Base-by-base conservation (phyloP, 2,888 invertebrate species). In the Nemurella pictetii region DNA sequence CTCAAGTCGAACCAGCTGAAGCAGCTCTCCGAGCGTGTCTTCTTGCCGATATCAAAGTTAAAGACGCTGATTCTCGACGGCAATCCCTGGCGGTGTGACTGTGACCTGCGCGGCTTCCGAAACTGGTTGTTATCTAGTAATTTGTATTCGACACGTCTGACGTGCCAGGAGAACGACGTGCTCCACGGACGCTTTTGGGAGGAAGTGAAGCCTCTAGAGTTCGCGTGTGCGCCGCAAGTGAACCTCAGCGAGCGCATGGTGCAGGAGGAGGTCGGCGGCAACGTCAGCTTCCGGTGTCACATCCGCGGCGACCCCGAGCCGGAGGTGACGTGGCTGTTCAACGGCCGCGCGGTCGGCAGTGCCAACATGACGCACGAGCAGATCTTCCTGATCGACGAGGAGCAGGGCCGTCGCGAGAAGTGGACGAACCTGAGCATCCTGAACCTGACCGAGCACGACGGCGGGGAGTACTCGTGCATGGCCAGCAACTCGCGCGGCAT, bases 31-130 rank as follows among this genome's bases (percentile, higher is more conserved):
- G 93, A 93, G 86, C 92, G 92, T 82, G 93, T 94, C 0, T 94
- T 95, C 88, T 91, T 94, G 89, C 95, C 95, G 86, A 92, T 96
- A 89, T 93, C 94, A 73, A 95, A 94, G 88, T 92, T 97, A 86
- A 97, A 96, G 90, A 95, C 96, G 0, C 92, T 97, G 35, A 96
- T 0, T 92, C 90, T 97, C 84, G 95, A 96, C 87, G 95, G 95
- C 35, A 98, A 98, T 90, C 96, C 96, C 4, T 98, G 97, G 97
- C 93, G 93, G 88, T 98, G 98, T 90, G 97, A 98, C 90, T 98
- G 98, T 90, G 94, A 95, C 87, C 90, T 98, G 85, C 93, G 96
- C 83, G 95, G 95, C 85, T 96, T 97, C 88, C 94, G 97, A 85
- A 94, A 94, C 87, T 97, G 97, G 96, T 94, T 96, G 89, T 15